These are phyloP conservation scores for Lerema accius DNA, from an alignment of 1,140 invertebrate genomes.

Conservation along the genomic window DNA sequence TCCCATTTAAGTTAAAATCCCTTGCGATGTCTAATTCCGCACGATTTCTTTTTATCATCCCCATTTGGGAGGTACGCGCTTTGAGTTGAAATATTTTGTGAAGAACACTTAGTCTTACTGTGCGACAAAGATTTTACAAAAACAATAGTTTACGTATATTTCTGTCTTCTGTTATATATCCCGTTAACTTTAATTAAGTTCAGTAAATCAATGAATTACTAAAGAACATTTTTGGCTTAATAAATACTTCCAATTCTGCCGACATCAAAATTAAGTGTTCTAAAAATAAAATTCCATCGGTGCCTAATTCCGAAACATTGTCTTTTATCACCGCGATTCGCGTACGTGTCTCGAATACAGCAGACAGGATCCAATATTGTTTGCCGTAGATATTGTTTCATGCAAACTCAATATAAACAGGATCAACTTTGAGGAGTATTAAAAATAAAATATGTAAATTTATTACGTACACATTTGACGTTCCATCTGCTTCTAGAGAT, in stretches of 20 bases:
- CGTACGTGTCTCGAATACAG: slow-evolving; percentile 6
- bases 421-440: slow-evolving; percentile 11
- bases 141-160: too few relatives aligned
- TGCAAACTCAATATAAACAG: slow-evolving; percentile 19
- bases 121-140: too few relatives aligned
- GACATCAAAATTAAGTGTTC: background rate
- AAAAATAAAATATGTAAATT: slow-evolving; percentile 17
- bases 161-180: too few relatives aligned
- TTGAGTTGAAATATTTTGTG: too few relatives aligned
- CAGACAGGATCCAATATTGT: slow-evolving; percentile 8
- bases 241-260: background rate
- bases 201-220: too few relatives aligned
- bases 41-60: too few relatives aligned
- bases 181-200: too few relatives aligned
- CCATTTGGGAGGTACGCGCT: too few relatives aligned
- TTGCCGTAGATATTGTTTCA: slow-evolving; percentile 22
- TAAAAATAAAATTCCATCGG: slow-evolving; percentile 2
- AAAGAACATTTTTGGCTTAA: background rate
- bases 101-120: too few relatives aligned
- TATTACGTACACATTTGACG: background rate
- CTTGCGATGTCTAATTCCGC: too few relatives aligned
- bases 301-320: background rate
- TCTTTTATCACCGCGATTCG: slow-evolving; percentile 1
- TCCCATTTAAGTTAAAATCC: too few relatives aligned
- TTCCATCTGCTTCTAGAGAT: too few relatives aligned